These are phyloP conservation scores for Acanthoscelides obtectus DNA, from an alignment of 2,888 invertebrate genomes.

Conservation along the genomic window DNA sequence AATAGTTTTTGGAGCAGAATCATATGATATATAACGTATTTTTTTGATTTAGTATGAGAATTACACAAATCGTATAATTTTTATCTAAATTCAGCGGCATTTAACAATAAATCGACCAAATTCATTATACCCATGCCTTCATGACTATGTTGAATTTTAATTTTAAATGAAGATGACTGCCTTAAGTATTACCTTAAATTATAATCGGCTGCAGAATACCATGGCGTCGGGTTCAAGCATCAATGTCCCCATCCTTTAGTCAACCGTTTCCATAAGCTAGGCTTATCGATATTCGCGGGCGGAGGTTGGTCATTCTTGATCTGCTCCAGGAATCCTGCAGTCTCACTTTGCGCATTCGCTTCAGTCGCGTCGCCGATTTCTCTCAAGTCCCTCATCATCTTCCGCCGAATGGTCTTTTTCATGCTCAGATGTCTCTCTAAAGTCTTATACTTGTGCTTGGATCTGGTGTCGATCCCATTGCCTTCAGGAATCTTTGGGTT, in stretches of 20 bases:
- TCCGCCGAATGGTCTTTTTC: constrained; percentile 82
- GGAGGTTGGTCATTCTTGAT: constrained; percentile 47
- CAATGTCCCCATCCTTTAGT: constrained; percentile 46
- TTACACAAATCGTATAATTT: too few relatives aligned
- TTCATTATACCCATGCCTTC: too few relatives aligned
- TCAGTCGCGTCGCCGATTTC: constrained; percentile 51
- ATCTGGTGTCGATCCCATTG: constrained; percentile 47
- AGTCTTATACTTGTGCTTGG: constrained; percentile 69
- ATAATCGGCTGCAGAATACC: not conserved
- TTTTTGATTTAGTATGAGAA: too few relatives aligned
- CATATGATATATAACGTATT: too few relatives aligned
- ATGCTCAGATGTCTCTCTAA: constrained; percentile 77
- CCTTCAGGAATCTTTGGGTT: constrained; percentile 44
- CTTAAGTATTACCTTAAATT: too few relatives aligned
- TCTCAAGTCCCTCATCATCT: constrained; percentile 78
- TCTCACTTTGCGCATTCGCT: constrained; percentile 33
- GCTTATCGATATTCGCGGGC: constrained; percentile 47
- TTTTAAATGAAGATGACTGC: too few relatives aligned
- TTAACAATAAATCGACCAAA: too few relatives aligned
- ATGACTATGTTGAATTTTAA: too few relatives aligned
- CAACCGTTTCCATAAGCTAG: constrained; percentile 47
- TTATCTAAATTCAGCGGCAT: too few relatives aligned
- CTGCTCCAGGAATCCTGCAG: constrained; percentile 45
- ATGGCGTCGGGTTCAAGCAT: not conserved
- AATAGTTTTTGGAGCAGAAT: too few relatives aligned